These are phyloP conservation scores for Acleris laterana DNA, from an alignment of 2,888 invertebrate genomes.

Conservation along the genomic window DNA sequence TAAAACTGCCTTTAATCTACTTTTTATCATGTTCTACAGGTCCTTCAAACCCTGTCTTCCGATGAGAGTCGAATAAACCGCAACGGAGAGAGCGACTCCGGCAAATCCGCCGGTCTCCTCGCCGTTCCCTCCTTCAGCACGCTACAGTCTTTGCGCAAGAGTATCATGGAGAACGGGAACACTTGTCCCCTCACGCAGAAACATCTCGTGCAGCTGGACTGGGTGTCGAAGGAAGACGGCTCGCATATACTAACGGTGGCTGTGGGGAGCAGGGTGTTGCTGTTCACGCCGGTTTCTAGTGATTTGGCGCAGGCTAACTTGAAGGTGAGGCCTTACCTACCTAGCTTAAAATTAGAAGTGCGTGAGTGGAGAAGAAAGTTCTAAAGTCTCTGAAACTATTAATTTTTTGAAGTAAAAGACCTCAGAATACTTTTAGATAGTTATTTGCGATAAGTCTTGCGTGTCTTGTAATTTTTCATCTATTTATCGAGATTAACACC, in stretches of 20 bases:
- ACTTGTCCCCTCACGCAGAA: constrained; percentile 96
- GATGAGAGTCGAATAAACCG: constrained; percentile 88
- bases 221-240: constrained; percentile 99
- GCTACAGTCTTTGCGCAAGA: constrained; percentile 92
- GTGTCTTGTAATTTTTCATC: no score
- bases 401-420: no score
- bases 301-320: constrained; percentile 97
- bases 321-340: constrained; percentile 74
- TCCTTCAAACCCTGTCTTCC: constrained; percentile 91
- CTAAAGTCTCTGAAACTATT: no score
- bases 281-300: constrained; percentile 97
- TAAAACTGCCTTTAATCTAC: no score
- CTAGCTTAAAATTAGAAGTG: neutral
- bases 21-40: constrained; percentile 52
- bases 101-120: constrained; percentile 86
- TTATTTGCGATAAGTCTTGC: no score
- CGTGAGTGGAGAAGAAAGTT: no score
- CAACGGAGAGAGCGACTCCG: constrained; percentile 82
- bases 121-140: constrained; percentile 97
- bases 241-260: constrained; percentile 98
- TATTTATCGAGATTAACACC: no score
- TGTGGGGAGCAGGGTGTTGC: constrained; percentile 95
- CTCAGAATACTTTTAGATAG: no score
- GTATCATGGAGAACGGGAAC: constrained; percentile 96
- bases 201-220: constrained; percentile 97